These are phyloP conservation scores for Molossus alvarezi DNA, from an alignment of 2,797 vertebrate species.

Conservation along the genomic window DNA sequence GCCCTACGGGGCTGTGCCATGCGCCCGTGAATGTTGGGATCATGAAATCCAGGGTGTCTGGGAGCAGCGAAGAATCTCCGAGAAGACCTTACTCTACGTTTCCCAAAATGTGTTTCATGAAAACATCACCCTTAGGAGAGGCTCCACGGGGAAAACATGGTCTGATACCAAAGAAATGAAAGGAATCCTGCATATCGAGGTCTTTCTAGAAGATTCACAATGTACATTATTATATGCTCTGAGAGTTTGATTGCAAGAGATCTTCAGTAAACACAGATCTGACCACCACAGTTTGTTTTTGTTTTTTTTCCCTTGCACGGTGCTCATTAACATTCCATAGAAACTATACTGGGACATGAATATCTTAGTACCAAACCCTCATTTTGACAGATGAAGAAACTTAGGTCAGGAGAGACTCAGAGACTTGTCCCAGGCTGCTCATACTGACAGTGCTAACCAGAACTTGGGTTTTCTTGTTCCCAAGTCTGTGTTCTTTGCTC, in stretches of 20 bases:
- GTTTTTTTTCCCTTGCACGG: background rate
- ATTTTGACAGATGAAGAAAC: slow-evolving; percentile 44
- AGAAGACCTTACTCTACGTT: background rate
- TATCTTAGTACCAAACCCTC: background rate
- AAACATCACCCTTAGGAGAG: background rate
- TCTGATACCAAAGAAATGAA: slow-evolving; percentile 29
- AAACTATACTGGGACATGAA: background rate
- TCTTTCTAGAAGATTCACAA: slow-evolving; percentile 34
- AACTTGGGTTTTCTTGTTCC: background rate
- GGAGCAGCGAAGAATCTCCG: background rate
- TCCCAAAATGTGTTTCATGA: slow-evolving; percentile 2
- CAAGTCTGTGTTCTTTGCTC: background rate
- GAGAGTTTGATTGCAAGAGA: slow-evolving; percentile 31
- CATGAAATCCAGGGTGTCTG: background rate
- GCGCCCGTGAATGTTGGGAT: background rate
- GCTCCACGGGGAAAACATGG: background rate
- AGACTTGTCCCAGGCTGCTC: background rate
- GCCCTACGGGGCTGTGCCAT: background rate
- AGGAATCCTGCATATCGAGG: background rate
- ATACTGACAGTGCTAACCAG: background rate
- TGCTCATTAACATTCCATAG: slow-evolving; percentile 45
- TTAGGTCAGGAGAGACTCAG: background rate
- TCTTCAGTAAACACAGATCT: slow-evolving; percentile 28
- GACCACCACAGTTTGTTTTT: background rate
- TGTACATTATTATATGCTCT: background rate